phyloP scores from a whole-genome alignment of 2,797 vertebrate genomes.

The Otolemur crassicaudatus region DNA sequence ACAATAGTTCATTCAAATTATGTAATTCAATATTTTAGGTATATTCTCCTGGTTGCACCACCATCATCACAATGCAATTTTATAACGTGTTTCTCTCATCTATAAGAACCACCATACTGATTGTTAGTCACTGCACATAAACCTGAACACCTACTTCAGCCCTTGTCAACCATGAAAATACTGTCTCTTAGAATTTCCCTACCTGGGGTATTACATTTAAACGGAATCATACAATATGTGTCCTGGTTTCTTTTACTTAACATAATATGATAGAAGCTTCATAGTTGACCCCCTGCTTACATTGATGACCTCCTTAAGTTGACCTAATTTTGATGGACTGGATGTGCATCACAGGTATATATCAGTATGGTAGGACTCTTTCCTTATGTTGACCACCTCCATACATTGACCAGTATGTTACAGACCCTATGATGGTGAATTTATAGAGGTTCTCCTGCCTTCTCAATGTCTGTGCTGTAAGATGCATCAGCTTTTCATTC shows the following conservation, averaged over 20 bases:
- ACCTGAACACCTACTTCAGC: neutral
- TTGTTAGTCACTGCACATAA: neutral
- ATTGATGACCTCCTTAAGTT: no score
- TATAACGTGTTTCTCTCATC: neutral
- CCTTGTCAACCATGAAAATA: neutral
- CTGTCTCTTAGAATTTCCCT: neutral
- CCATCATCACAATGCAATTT: neutral
- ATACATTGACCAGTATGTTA: no score
- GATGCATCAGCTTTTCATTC: neutral
- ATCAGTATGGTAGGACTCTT: no score
- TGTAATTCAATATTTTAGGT: neutral
- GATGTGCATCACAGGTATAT: no score
- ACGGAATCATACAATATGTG: neutral
- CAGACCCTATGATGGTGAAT: no score
- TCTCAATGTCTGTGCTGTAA: neutral
- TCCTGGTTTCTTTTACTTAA: neutral
- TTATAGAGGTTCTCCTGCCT: no score
- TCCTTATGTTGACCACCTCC: no score
- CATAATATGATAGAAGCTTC: neutral
- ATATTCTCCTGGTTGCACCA: neutral
- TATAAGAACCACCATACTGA: neutral
- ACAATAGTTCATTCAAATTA: neutral
- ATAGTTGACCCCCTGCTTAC: no score
- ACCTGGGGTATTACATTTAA: neutral
- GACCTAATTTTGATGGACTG: no score